Evolutionary conservation across 2,888 invertebrate genomes (phyloP), one percentile per base, ranked within the genome.

Genomic region (Harpagoxenus sublaevis): DNA sequence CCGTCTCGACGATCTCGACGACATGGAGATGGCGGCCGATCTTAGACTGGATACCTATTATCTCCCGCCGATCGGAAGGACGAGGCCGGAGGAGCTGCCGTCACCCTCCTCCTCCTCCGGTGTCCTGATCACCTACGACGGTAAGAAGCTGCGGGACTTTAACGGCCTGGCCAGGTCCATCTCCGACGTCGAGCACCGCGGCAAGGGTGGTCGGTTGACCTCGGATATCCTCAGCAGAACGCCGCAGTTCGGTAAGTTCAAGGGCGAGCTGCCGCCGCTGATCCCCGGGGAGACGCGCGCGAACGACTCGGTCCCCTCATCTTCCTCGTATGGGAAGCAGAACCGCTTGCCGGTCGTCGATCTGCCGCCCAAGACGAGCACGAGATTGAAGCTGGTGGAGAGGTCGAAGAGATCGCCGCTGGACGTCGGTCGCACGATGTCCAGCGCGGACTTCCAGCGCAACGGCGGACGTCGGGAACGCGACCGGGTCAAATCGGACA

Each of bases 231-330:
- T 97, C 2, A 96, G 97, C 71, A 96, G 96, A 90, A 96, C 96
- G 42, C 98, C 98, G 2, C 98, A 98, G 92, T 97, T 97, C 89
- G 97, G 97, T 0, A 97, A 97, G 3, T 98, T 97, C 90, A 96
- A 96, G 91, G 98, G 98, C 0, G 97, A 98, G 92, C 96, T 97
- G 8, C 97, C 98, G 10, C 97, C 97, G 1, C 94, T 96, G 63
- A 95, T 96, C 45, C 70, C 85, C 0, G 85, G 95, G 35, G 95
- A 95, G 84, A 92, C 96, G 31, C 92, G 94, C 28, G 92, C 95
- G 9, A 95, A 95, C 9, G 84, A 83, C 45, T 81, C 91, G 35
- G 28, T 9, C 5, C 48, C 63, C 12, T 31, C n/a, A n/a, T n/a
- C 63, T n/a, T 10, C 23, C 5, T 87, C 90, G 18, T 91, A 91